Conservation (phyloP, 2,888 invertebrate genomes). For the Dicyrtomina minuta region DNA sequence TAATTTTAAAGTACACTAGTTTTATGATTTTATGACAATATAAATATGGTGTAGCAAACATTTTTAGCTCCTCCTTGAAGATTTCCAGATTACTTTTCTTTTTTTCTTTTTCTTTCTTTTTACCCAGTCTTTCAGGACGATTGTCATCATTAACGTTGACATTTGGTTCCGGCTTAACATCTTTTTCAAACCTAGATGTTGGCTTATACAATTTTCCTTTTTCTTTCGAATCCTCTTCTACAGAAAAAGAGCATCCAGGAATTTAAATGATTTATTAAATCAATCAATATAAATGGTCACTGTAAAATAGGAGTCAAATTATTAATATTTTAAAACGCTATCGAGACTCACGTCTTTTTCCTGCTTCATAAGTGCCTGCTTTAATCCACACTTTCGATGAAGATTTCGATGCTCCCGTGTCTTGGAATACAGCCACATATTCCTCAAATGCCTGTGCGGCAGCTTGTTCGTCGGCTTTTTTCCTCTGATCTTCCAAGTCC, state of each 20-base stretch:
- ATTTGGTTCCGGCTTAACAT: slow-evolving; percentile 56
- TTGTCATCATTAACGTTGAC: slow-evolving; percentile 65
- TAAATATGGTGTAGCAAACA: slow-evolving; percentile 67
- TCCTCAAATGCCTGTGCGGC: slow-evolving; percentile 94
- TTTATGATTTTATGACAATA: no score
- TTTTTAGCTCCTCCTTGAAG: slow-evolving; percentile 96
- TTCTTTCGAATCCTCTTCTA: slow-evolving; percentile 84
- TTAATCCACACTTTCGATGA: slow-evolving; percentile 93
- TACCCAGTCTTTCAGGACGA: slow-evolving; percentile 64
- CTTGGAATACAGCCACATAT: slow-evolving; percentile 96
- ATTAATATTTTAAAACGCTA: background rate
- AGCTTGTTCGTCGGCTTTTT: slow-evolving; percentile 86
- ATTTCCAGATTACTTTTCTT: slow-evolving; percentile 96
- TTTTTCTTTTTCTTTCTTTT: slow-evolving; percentile 77
- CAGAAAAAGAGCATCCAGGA: slow-evolving; percentile 41
- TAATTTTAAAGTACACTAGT: no score
- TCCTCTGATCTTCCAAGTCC: slow-evolving; percentile 75
- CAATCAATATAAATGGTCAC: background rate
- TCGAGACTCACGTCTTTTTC: slow-evolving; percentile 72
- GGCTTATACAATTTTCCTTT: slow-evolving; percentile 92
- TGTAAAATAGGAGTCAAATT: no score
- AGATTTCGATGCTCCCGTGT: slow-evolving; percentile 65
- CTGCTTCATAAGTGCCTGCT: slow-evolving; percentile 95
- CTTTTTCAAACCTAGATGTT: slow-evolving; percentile 69
- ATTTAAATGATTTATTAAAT: background rate